Evolutionary conservation across 1,140 invertebrate species (phyloP).

Genomic region (Zaprionus lachaisei): DNA sequence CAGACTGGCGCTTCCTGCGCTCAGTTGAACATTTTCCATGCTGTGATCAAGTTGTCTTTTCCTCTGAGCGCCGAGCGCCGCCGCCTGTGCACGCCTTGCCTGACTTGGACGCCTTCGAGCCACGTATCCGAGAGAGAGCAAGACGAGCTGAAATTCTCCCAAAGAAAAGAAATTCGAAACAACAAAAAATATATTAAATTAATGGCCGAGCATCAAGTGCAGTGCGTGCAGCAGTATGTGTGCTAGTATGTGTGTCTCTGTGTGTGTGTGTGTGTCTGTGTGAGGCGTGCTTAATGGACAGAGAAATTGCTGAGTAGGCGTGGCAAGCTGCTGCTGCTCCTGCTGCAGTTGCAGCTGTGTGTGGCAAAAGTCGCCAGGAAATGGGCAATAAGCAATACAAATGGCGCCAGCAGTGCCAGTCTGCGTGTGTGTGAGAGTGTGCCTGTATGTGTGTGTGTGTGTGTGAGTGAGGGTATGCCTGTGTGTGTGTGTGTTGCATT

Average conservation of each 20-base stretch:
- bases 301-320: slow-evolving; percentile 65
- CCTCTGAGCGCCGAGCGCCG: slow-evolving; percentile 78
- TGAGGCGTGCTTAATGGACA: slow-evolving; percentile 60
- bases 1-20: slow-evolving; percentile 63
- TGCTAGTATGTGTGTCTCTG: slow-evolving; percentile 15
- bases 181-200: slow-evolving; percentile 34
- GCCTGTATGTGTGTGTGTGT: not conserved
- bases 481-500: slow-evolving; percentile 19
- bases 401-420: slow-evolving; percentile 24
- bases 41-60: slow-evolving; percentile 83
- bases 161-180: slow-evolving; percentile 21
- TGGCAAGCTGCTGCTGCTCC: slow-evolving; percentile 55
- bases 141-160: not conserved
- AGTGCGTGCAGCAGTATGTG: slow-evolving; percentile 42
- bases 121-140: slow-evolving; percentile 52
- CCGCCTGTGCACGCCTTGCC: slow-evolving; percentile 66
- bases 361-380: slow-evolving; percentile 32
- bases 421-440: not conserved
- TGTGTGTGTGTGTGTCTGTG: slow-evolving; percentile 22
- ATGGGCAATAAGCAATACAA: slow-evolving; percentile 33
- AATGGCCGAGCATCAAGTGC: slow-evolving; percentile 53
- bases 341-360: slow-evolving; percentile 1
- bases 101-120: slow-evolving; percentile 62
- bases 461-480: no score
- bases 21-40: slow-evolving; percentile 82